These are phyloP conservation scores for Epirrhoe tristata DNA, from an alignment of 2,888 invertebrate species.

Conservation along the genomic window DNA sequence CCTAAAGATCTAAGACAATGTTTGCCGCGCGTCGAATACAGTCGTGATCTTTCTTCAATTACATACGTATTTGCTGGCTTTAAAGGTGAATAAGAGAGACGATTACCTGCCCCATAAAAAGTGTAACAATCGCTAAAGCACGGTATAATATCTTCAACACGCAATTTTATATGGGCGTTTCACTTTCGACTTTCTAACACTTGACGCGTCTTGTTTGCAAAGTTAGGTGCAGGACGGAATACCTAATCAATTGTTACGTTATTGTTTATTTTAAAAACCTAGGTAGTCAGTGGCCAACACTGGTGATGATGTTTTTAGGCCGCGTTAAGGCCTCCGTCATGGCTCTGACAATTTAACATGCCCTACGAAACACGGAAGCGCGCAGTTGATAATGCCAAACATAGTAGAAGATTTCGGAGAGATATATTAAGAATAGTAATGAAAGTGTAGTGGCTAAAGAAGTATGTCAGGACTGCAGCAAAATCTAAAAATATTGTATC, in stretches of 20 bases:
- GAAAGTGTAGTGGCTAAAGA: too few species aligned
- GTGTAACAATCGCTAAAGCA: constrained; percentile 40
- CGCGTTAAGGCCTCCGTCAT: too few species aligned
- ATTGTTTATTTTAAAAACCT: neutral
- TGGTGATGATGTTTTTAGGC: too few species aligned
- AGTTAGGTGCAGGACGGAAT: constrained; percentile 28
- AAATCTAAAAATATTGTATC: too few species aligned
- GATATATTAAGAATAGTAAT: too few species aligned
- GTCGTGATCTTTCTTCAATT: neutral
- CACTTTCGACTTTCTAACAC: constrained; percentile 66
- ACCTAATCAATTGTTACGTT: constrained; percentile 28
- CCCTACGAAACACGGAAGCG: too few species aligned
- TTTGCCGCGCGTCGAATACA: too few species aligned
- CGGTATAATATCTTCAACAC: constrained; percentile 49
- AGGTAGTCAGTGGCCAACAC: neutral
- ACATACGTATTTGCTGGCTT: neutral
- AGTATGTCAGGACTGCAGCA: too few species aligned
- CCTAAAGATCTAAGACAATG: too few species aligned
- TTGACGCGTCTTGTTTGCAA: constrained; percentile 30
- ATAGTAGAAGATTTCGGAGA: too few species aligned
- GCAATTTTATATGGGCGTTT: constrained; percentile 57
- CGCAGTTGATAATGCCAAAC: too few species aligned
- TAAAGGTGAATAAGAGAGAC: neutral
- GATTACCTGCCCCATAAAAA: constrained; percentile 15
- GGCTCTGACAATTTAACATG: too few species aligned